Conservation (phyloP, 2,113 vertebrate species). For the Ahaetulla prasina region DNA sequence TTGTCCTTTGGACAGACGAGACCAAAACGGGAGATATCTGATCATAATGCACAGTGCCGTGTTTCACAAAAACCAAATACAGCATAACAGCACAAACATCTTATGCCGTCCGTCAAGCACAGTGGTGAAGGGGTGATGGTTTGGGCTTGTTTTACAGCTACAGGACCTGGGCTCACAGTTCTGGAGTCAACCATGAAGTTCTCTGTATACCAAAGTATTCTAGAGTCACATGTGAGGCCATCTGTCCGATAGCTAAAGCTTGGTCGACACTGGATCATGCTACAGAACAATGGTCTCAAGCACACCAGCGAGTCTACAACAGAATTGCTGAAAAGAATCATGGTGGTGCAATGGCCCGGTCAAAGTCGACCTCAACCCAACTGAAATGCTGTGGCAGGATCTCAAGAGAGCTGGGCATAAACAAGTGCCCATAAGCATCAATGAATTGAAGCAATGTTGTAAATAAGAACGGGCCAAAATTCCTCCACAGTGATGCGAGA, state of each 20-base stretch:
- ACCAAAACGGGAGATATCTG: background rate
- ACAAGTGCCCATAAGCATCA: background rate
- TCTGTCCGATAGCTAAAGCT: background rate
- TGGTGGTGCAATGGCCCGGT: background rate
- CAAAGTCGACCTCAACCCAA: background rate
- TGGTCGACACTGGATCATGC: background rate
- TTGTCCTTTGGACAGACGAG: background rate
- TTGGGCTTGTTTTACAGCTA: background rate
- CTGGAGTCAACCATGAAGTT: background rate
- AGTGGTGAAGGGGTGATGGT: background rate
- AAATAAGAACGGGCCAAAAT: background rate
- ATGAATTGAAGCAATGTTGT: background rate
- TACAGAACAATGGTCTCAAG: background rate
- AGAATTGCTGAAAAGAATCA: background rate
- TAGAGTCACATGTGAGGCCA: background rate
- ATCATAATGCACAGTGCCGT: background rate
- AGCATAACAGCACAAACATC: background rate
- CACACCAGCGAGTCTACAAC: background rate
- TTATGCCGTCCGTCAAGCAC: background rate
- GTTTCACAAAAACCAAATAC: background rate
- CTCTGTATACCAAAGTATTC: background rate
- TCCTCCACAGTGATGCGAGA: background rate
- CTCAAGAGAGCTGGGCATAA: background rate
- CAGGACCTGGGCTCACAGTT: background rate
- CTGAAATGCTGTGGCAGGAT: background rate